A percentile compares a stretch with the other conserved stretches of the same genome.
Evolutionary conservation across 2,888 invertebrate genomes (phyloP).

Genomic region (Proisotoma minuta): DNA sequence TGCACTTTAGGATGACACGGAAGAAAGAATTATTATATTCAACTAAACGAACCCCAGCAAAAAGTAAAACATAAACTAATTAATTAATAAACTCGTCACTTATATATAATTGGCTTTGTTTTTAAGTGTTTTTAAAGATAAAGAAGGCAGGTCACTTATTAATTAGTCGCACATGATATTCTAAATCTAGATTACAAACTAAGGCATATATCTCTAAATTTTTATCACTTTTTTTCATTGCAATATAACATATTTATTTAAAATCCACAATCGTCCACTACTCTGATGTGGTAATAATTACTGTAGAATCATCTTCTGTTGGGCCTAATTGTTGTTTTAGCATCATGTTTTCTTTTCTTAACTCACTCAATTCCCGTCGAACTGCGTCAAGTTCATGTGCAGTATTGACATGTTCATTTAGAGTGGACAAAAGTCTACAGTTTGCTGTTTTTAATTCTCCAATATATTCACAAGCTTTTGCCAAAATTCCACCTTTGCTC

Average conservation of each 20-base stretch:
- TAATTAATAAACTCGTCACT: too few relatives aligned
- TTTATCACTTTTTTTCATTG: too few relatives aligned
- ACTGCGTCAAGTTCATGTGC: slow-evolving; percentile 65
- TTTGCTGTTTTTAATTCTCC: slow-evolving; percentile 74
- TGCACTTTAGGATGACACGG: too few relatives aligned
- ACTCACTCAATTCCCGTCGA: slow-evolving; percentile 65
- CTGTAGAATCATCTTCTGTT: slow-evolving; percentile 45
- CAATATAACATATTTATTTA: not conserved
- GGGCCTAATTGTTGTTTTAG: slow-evolving; percentile 60
- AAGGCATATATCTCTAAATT: too few relatives aligned
- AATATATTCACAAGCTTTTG: slow-evolving; percentile 93
- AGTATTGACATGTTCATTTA: slow-evolving; percentile 68
- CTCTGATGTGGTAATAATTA: slow-evolving; percentile 44
- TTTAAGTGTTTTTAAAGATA: too few relatives aligned
- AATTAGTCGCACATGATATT: too few relatives aligned
- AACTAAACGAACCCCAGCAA: too few relatives aligned
- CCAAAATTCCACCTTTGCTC: slow-evolving; percentile 92
- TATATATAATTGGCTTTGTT: too few relatives aligned
- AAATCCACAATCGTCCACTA: not conserved
- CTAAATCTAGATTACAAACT: too few relatives aligned
- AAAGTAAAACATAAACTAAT: too few relatives aligned
- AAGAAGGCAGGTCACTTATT: too few relatives aligned
- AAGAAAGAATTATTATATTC: too few relatives aligned
- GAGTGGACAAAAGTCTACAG: slow-evolving; percentile 62
- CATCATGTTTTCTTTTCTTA: slow-evolving; percentile 71